Conservation (phyloP, 2,113 vertebrate genomes). For the Merops nubicus region DNA sequence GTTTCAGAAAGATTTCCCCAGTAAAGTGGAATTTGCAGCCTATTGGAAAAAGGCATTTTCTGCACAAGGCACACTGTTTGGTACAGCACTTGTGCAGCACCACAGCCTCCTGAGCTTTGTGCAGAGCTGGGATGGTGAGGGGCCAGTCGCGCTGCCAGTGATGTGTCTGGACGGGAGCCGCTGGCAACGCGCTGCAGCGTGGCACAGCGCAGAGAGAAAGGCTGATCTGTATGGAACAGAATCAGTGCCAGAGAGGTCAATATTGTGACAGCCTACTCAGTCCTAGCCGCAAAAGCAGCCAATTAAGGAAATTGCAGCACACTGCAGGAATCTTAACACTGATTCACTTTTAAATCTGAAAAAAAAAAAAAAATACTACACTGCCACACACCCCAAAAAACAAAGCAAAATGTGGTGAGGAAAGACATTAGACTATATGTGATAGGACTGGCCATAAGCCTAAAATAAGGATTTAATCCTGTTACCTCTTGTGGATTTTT, state of each 20-base stretch:
- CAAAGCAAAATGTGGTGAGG: background rate
- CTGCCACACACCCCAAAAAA: background rate
- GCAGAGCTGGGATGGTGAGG: no score
- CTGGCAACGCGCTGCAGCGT: background rate
- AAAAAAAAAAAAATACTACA: background rate
- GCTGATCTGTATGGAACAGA: background rate
- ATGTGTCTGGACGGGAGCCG: background rate
- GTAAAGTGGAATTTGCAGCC: background rate
- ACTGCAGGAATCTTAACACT: background rate
- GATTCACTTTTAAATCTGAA: background rate
- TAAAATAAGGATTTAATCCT: no score
- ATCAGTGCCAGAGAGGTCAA: background rate
- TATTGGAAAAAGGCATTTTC: background rate
- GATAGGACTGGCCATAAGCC: no score
- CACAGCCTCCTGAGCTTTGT: no score
- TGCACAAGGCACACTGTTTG: accelerated
- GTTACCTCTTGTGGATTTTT: background rate
- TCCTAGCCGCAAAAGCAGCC: background rate
- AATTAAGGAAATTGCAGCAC: background rate
- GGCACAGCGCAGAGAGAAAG: background rate
- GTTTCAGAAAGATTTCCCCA: background rate
- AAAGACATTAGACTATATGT: background rate
- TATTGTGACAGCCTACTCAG: background rate
- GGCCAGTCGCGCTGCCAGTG: background rate
- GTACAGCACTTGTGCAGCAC: background rate